phyloP scores from a whole-genome alignment of 1,140 invertebrate species.

The Trichoplusia ni region DNA sequence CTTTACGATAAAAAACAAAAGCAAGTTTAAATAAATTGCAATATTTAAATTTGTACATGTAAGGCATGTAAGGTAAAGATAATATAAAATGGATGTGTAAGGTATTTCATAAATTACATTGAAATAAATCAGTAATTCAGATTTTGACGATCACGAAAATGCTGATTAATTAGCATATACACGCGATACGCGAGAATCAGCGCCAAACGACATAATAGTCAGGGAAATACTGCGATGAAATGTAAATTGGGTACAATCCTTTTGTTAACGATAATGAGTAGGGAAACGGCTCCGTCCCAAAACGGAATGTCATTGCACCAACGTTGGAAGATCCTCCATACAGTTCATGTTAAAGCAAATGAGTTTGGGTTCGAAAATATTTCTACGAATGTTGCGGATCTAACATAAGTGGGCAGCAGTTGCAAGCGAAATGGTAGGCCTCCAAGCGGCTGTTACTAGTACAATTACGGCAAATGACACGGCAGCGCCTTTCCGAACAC shows the following conservation, averaged over 20 bases:
- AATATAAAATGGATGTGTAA: no score
- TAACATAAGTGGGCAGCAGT: constrained; percentile 40
- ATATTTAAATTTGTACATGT: no score
- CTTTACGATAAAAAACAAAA: no score
- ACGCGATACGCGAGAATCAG: not conserved
- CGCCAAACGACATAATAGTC: constrained; percentile 6
- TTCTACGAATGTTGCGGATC: constrained; percentile 36
- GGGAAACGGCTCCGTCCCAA: constrained; percentile 45
- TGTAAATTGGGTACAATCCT: constrained; percentile 55
- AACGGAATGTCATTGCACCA: constrained; percentile 47
- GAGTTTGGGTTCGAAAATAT: constrained; percentile 19
- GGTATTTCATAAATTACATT: no score
- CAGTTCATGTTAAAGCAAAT: constrained; percentile 19
- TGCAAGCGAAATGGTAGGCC: constrained; percentile 42
- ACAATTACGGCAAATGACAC: constrained; percentile 41
- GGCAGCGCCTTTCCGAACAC: constrained; percentile 25
- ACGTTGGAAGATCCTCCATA: constrained; percentile 32
- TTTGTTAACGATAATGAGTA: constrained; percentile 56
- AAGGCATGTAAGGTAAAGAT: no score
- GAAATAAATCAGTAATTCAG: constrained; percentile 2
- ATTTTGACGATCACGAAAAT: not conserved
- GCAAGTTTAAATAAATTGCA: no score
- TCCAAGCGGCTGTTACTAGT: constrained; percentile 47
- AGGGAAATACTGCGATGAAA: constrained; percentile 43
- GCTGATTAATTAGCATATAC: not conserved